These are phyloP conservation scores for Dipus sagitta DNA, from an alignment of 2,797 vertebrate genomes.

Conservation along the genomic window DNA sequence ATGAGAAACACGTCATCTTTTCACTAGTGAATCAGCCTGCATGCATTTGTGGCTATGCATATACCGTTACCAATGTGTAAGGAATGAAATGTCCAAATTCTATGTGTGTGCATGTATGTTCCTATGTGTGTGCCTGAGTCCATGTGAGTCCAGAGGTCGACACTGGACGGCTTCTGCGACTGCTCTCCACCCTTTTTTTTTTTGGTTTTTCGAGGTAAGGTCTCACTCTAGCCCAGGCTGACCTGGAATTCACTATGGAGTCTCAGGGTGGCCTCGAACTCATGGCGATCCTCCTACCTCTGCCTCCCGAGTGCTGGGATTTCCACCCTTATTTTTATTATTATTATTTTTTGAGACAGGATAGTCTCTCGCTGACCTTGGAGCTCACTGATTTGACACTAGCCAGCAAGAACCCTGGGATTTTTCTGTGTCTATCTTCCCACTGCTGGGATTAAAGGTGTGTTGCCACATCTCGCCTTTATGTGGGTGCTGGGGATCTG, in stretches of 20 bases:
- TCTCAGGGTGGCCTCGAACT: no score
- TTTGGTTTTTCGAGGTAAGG: no score
- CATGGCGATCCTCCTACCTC: no score
- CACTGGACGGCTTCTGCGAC: neutral
- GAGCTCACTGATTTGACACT: no score
- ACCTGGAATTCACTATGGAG: no score
- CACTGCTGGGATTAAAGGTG: neutral
- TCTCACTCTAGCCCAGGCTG: no score
- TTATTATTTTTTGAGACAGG: neutral
- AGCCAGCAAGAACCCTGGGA: neutral
- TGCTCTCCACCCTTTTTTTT: no score
- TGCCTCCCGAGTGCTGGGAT: no score
- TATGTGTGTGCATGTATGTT: neutral
- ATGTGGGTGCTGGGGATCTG: no score
- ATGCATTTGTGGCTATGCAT: neutral
- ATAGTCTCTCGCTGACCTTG: neutral
- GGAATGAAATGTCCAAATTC: neutral
- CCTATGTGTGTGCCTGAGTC: no score
- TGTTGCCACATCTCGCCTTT: neutral
- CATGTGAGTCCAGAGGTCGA: neutral
- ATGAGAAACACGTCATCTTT: slow-evolving; percentile 10
- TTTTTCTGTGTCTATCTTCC: neutral
- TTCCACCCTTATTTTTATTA: no score
- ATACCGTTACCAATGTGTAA: neutral
- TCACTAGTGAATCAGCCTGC: neutral